Base-by-base conservation (phyloP, 2,888 invertebrate genomes). In the Drosophila vallismaia region DNA sequence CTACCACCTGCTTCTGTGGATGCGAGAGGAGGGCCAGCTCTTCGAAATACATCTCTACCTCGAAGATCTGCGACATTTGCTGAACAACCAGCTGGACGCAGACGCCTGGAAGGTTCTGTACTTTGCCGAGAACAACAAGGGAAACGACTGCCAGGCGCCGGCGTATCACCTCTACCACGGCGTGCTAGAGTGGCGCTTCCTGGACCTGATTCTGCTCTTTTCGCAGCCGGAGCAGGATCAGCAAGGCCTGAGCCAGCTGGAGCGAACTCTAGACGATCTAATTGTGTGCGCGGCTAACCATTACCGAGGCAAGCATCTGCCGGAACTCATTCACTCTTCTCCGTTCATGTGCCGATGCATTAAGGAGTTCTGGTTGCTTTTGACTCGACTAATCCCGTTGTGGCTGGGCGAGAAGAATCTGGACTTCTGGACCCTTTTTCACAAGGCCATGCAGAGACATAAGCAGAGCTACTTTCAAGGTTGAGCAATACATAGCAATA, bases 311-410 rank as follows among this genome's bases (percentile, higher is more conserved):
- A 91, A 92, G 44, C 89, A 91, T 31, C 80, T 90, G 3, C 78
- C 82, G 3, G 92, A 93, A 68, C 76, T 93, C n/a, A 76, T 89
- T 14, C 88, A 90, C n/a, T 91, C 88, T 51, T 92, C 92, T 12
- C 92, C 93, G 0, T 94, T 93, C 77, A 92, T 92, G 59, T 94
- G 94, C 64, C 92, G 92, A 10, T 94, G 94, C 74, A 89, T 92
- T 4, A 93, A 93, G 86, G 94, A 94, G 87, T 77, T 93, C 40
- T 94, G 94, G 94, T 81, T 93, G 0, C 90, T 94, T 77, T 70
- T 94, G 9, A 92, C 92, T 74, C 83, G 92, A 28, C 88, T 92
- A 0, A 76, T 92, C 3, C 92, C 92, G 63, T 90, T 91, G 52
- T 82, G 86, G 80, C 71, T 53, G 29, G 52, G 4, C 4, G 33